Evolutionary conservation across 2,888 invertebrate genomes (phyloP).

Genomic region (Brenthis hecate): DNA sequence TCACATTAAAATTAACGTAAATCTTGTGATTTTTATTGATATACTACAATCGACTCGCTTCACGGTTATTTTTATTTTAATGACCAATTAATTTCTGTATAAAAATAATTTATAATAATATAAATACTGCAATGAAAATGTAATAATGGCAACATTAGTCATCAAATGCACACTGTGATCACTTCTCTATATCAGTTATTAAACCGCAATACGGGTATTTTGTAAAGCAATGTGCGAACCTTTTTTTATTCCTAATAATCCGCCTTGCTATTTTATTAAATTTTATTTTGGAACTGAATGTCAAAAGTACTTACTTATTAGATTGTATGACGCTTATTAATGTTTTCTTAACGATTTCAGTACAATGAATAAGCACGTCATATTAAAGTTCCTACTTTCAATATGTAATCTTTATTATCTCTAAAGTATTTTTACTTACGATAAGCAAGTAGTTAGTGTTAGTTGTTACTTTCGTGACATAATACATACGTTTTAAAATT

Average conservation of each 20-base stretch:
- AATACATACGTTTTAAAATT: slow-evolving; percentile 38
- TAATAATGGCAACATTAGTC: too few species aligned
- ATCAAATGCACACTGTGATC: too few species aligned
- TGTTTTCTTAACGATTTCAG: slow-evolving; percentile 15
- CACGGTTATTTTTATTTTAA: too few species aligned
- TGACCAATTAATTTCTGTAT: too few species aligned
- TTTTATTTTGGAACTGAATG: slow-evolving; percentile 5
- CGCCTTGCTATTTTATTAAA: slow-evolving; percentile 21
- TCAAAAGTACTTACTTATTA: slow-evolving; percentile 46
- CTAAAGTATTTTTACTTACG: slow-evolving; percentile 42
- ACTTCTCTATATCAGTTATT: not conserved
- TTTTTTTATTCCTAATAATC: slow-evolving; percentile 25
- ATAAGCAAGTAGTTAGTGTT: slow-evolving; percentile 34
- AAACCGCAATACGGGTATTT: slow-evolving; percentile 5
- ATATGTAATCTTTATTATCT: slow-evolving; percentile 47
- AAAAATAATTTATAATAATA: too few species aligned
- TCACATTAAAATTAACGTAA: too few species aligned
- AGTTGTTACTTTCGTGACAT: slow-evolving; percentile 41
- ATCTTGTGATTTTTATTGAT: too few species aligned
- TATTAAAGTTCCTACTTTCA: slow-evolving; percentile 58
- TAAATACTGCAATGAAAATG: too few species aligned
- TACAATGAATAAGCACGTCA: slow-evolving; percentile 31
- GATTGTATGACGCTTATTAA: slow-evolving; percentile 32
- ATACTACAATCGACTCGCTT: too few species aligned
- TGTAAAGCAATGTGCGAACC: not conserved